phyloP scores from a whole-genome alignment of 2,113 vertebrate genomes.

The Herpetotheres cachinnans region DNA sequence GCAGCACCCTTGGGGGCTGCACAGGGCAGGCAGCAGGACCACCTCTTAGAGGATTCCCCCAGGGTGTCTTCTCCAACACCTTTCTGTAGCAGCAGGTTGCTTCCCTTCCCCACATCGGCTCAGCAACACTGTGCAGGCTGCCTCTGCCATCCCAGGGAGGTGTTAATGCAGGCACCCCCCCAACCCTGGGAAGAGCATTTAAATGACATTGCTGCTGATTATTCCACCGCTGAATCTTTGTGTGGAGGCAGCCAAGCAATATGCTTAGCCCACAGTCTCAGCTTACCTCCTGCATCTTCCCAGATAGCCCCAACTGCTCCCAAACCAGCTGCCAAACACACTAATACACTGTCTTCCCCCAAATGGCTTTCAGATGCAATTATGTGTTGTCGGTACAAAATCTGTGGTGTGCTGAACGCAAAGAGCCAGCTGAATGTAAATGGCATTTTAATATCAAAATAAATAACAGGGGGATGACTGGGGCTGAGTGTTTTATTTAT shows the following conservation, averaged over 20 bases:
- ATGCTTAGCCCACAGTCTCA: not conserved
- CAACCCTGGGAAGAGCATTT: not conserved
- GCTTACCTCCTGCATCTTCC: not conserved
- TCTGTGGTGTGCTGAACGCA: not conserved
- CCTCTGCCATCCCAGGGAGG: not conserved
- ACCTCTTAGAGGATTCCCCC: accelerated
- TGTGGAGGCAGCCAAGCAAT: not conserved
- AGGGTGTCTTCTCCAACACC: accelerated
- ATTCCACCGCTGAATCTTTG: not conserved
- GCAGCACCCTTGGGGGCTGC: not conserved
- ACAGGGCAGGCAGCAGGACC: not conserved
- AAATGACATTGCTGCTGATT: not conserved
- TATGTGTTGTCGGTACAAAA: not conserved
- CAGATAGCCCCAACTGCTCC: constrained; percentile 2
- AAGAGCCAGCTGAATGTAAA: not conserved
- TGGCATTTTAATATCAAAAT: constrained; percentile 3
- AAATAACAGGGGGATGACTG: not conserved
- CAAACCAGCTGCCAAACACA: not conserved
- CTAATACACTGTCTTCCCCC: not conserved
- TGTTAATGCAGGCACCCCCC: not conserved
- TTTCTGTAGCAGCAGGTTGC: not conserved
- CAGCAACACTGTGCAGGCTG: not conserved
- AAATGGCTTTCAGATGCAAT: constrained; percentile 4
- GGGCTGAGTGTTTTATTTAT: not conserved
- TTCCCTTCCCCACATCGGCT: not conserved